Base-by-base conservation (phyloP, 2,113 vertebrate species). In the Quiscalus mexicanus region DNA sequence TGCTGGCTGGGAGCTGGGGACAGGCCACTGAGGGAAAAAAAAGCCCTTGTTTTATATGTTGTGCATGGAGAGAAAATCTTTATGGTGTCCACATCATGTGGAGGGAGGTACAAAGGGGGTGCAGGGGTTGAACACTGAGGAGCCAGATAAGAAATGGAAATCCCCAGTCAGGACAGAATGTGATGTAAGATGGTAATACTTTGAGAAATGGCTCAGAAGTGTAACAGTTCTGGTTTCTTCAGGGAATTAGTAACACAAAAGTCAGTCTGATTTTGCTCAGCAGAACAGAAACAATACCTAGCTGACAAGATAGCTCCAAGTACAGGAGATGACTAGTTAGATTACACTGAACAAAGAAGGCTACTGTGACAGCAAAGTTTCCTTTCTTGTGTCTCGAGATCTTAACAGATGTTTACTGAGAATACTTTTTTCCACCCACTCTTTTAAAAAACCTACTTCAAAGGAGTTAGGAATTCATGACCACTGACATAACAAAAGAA, bases 331-430 rank as follows among this genome's bases (percentile, higher is more conserved):
- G 92, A 93, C 87, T 92, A 74, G 83, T 73, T 96, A 94, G 94
- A 95, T 96, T 95, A 94, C 14, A 3, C 39, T 87, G 73, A 97
- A 95, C 92, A 96, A 97, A 96, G 85, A 18, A 31, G 8, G 65
- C 81, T 86, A 42, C 13, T 2, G 37, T 89, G 87, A 95, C 87
- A 97, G 94, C 70, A 63, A 78, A 74, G 70, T 77, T 95, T 75
- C 59, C 65, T 96, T 91, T 94, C 68, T 89, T 94, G 74, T 94
- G 89, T 94, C 76, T 95, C 69, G 42, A 0, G 0, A 28, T 93
- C 75, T 84, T 89, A 96, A 95, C 93, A 96, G 95, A 97, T 97
- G 95, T 96, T 97, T 96, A 89, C 80, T 53, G 81, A 93, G 85
- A 95, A 42, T 56, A 35, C 41, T 94, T 94, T 59, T 79, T 93